phyloP scores from a whole-genome alignment of 2,113 vertebrate species.

The Sminthopsis crassicaudata region DNA sequence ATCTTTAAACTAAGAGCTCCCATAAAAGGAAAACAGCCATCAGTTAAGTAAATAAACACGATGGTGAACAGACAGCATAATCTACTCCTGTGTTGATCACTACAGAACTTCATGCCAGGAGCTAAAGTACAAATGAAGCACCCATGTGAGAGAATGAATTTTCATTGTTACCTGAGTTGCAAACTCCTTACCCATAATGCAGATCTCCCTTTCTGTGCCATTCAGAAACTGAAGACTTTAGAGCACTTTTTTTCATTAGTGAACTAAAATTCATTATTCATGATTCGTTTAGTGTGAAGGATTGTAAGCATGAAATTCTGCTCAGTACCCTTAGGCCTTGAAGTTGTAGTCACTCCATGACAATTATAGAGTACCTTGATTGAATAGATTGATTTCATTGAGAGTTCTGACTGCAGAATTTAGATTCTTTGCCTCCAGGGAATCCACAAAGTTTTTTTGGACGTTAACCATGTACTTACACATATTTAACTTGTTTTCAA shows the following conservation, averaged over 20 bases:
- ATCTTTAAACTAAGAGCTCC: background rate
- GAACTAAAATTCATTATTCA: conserved; percentile 24
- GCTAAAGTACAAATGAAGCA: background rate
- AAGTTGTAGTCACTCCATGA: conserved; percentile 12
- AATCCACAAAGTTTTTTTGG: conserved; percentile 41
- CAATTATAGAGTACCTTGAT: conserved; percentile 33
- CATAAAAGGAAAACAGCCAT: background rate
- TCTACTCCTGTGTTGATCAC: conserved; percentile 9
- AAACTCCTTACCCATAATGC: conserved; percentile 33
- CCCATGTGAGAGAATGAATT: background rate
- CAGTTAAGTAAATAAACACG: background rate
- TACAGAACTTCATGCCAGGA: background rate
- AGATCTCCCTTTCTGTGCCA: background rate
- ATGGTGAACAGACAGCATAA: background rate
- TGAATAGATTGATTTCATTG: conserved; percentile 44
- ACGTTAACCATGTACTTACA: conserved; percentile 22
- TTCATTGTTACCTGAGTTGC: background rate
- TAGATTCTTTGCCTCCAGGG: conserved; percentile 4
- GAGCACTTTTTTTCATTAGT: conserved; percentile 18
- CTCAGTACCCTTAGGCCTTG: conserved; percentile 12
- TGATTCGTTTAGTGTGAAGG: conserved; percentile 29
- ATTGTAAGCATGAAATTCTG: conserved; percentile 26
- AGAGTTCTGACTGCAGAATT: conserved; percentile 39
- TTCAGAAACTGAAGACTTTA: conserved; percentile 25
- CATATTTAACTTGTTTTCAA: conserved; percentile 40